These are phyloP conservation scores for Stomatorhinus ivindoensis DNA, from an alignment of 2,113 vertebrate species.

Conservation along the genomic window DNA sequence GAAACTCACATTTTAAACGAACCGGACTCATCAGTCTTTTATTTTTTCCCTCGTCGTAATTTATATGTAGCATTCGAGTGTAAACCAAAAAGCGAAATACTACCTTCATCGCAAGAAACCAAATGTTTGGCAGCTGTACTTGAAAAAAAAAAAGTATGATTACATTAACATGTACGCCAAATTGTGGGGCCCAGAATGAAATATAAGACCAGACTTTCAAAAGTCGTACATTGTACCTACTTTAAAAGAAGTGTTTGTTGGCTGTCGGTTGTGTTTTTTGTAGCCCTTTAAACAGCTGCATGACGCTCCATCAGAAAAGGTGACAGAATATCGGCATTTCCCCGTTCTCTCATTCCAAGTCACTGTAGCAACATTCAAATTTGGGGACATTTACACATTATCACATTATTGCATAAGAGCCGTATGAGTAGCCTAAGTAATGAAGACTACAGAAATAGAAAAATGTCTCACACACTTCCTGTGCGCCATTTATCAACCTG, in stretches of 20 bases:
- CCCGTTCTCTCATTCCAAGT: background rate
- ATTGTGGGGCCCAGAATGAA: background rate
- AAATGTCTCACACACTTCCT: background rate
- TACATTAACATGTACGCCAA: constrained; percentile 3
- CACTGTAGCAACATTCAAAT: background rate
- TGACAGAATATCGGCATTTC: background rate
- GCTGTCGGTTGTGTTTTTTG: background rate
- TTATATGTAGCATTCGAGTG: background rate
- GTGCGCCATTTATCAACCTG: background rate
- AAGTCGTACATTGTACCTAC: background rate
- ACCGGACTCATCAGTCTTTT: background rate
- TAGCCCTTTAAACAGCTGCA: background rate
- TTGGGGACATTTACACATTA: background rate
- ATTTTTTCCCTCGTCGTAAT: background rate
- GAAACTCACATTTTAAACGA: constrained; percentile 11
- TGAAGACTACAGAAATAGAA: background rate
- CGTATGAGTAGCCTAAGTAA: background rate
- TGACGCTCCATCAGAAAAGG: background rate
- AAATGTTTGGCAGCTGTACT: background rate
- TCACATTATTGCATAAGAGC: background rate
- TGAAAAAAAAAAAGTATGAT: background rate
- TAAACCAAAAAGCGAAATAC: background rate
- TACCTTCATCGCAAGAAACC: background rate
- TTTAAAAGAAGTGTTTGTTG: background rate
- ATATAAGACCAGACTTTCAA: background rate